These are phyloP conservation scores for Paramormyrops kingsleyae DNA, from an alignment of 2,113 vertebrate species.

Conservation along the genomic window DNA sequence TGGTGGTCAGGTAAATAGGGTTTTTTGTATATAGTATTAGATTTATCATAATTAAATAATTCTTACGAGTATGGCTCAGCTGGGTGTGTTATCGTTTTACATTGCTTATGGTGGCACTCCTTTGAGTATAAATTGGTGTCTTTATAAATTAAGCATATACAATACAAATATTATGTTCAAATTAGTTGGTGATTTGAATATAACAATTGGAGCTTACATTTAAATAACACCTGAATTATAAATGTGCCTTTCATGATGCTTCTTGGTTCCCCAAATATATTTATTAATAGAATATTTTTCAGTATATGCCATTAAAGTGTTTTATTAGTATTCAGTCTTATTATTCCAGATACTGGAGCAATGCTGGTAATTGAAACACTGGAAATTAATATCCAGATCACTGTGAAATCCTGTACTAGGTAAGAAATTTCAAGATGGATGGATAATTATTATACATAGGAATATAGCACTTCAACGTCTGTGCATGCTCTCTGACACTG, in stretches of 20 bases:
- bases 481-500: background rate
- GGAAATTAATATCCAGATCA: background rate
- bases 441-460: background rate
- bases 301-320: background rate
- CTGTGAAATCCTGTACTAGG: background rate
- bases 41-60: background rate
- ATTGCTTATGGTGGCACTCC: background rate
- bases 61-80: background rate
- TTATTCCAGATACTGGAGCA: background rate
- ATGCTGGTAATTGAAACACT: background rate
- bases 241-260: background rate
- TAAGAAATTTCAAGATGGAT: background rate
- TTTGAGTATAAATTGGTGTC: background rate
- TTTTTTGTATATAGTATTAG: background rate
- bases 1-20: slow-evolving; percentile 9
- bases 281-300: background rate
- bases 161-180: background rate
- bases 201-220: background rate
- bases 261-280: background rate
- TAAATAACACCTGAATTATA: background rate
- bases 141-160: background rate
- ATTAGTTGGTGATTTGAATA: background rate
- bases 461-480: background rate
- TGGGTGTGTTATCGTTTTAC: background rate
- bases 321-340: background rate